Evolutionary conservation across 1,140 invertebrate genomes (phyloP), one percentile per base, ranked within the genome.

Genomic region (Odontomachus brunneus): DNA sequence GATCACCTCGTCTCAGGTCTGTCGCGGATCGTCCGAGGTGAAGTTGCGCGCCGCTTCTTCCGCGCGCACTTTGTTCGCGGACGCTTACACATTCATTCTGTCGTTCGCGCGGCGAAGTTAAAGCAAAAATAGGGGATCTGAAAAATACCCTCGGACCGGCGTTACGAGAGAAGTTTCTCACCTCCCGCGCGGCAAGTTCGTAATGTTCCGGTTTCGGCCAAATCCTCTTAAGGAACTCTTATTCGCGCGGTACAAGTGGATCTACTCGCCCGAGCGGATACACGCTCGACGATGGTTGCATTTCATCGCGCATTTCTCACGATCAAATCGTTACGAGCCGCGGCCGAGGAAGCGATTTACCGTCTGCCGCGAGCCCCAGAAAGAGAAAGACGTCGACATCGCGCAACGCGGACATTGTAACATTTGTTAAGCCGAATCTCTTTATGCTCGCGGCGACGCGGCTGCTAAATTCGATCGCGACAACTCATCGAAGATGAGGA

Each of bases 301-400:
- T 69, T 57, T 80, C 75, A 80, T 80, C 69, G 65, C 69, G 53
- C 65, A 80, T 57, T 80, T 80, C 65, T 80, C 75, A 80, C 75
- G 51, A 80, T 80, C 75, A 71, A n/a, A 80, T 80, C 75, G 65
- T 80, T 69, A 69, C 75, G 63, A 57, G n/a, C 29, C 63, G 75
- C 29, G 65, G 51, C 60, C 75, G 75, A 80, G 75, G 71, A 80
- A 55, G 24, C 75, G 75, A 53, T 57, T 80, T 24, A 22, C 12
- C 75, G 17, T 19, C 65, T 29, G 29, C 38, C 9, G 38, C 38
- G 29, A 29, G 33, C 59, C 51, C 55, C 55, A 19, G 12, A 5
- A 7, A 15, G 33, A 38, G 48, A 49, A 22, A 65, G 17, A 22
- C 49, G 19, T 33, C 29, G n/a, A n/a, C n/a, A 33, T 33, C 29